Evolutionary conservation across 2,113 vertebrate genomes (phyloP), one percentile per base, ranked within the genome.

Genomic region (Varanus salvator): DNA sequence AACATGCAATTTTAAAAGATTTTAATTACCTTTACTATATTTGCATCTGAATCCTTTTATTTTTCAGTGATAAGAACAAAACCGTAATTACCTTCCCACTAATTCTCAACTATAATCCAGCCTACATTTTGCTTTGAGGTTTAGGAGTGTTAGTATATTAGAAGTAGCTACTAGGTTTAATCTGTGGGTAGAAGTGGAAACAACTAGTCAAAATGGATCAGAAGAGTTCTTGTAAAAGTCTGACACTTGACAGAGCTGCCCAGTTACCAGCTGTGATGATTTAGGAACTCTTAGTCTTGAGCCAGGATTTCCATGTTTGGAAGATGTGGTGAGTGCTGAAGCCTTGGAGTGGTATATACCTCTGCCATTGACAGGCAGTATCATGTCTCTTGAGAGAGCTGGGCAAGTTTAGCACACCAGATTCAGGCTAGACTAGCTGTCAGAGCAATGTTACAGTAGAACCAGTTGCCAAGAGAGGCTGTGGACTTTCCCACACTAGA

Each of bases 11-110:
- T 94, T 88, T 50, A 48, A 93, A 64, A n/a, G 19, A 89, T 94
- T 87, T 94, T 94, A 93, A 94, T 95, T 94, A 94, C 57, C 86
- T 91, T 95, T 92, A 86, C 86, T 93, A 92, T 91, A 93, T 72
- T 90, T 92, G 87, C 90, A 87, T 92, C 80, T 83, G 87, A 93
- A 0, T n/a, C 89, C 90, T 87, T 93, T 8, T 54, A 8, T 54
- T 54, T 54, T 85, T 91, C 11, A 60, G 89, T 84, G 89, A 76
- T 87, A 85, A 92, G 91, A 92, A 83, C 78, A 92, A 91, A 95
- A 87, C 0, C 21, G 29, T 31, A 90, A 95, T 92, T 94, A 91
- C 80, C 80, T 81, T 94, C 77, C 81, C 93, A 17, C 92, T 75
- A 77, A 91, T 82, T 38, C 80, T 69, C 86, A 75, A 87, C 89